Percentiles rank a stretch among this genome's conserved stretches.
Conservation (phyloP, 2,888 invertebrate genomes). For the Agrilus biguttatus region DNA sequence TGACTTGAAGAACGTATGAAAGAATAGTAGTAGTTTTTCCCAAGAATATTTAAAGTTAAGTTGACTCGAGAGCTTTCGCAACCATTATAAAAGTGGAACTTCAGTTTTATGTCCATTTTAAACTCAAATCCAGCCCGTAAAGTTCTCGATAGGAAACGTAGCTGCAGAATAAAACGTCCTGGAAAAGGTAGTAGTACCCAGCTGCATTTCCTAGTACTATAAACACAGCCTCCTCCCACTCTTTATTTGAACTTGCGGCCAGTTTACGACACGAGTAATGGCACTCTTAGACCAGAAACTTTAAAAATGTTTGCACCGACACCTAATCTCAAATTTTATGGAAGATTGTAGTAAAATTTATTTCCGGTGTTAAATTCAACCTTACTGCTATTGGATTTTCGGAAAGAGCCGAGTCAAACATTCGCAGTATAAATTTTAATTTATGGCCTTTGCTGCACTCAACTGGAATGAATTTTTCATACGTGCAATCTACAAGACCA, state of each 20-base stretch:
- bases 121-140: constrained; percentile 8
- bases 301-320: constrained; percentile 17
- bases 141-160: constrained; percentile 9
- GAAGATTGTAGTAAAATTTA: constrained; percentile 12
- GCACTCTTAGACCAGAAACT: constrained; percentile 13
- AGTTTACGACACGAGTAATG: constrained; percentile 17
- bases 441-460: too few species aligned
- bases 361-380: constrained; percentile 15
- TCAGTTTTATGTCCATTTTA: constrained; percentile 9
- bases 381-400: constrained; percentile 10
- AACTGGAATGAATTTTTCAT: too few species aligned
- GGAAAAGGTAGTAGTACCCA: constrained; percentile 8
- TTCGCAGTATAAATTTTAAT: constrained; percentile 5
- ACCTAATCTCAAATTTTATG: constrained; percentile 10
- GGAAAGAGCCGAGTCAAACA: constrained; percentile 11
- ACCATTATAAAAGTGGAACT: too few species aligned
- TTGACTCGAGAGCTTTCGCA: too few species aligned
- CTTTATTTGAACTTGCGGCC: constrained; percentile 13
- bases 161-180: constrained; percentile 5
- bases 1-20: too few species aligned
- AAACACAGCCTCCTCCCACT: constrained; percentile 5
- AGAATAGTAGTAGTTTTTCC: too few species aligned
- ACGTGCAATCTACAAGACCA: too few species aligned
- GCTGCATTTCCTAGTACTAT: constrained; percentile 9
- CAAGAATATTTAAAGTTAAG: too few species aligned